Conservation (phyloP, 2,888 invertebrate genomes). For the Epirrita christyi region DNA sequence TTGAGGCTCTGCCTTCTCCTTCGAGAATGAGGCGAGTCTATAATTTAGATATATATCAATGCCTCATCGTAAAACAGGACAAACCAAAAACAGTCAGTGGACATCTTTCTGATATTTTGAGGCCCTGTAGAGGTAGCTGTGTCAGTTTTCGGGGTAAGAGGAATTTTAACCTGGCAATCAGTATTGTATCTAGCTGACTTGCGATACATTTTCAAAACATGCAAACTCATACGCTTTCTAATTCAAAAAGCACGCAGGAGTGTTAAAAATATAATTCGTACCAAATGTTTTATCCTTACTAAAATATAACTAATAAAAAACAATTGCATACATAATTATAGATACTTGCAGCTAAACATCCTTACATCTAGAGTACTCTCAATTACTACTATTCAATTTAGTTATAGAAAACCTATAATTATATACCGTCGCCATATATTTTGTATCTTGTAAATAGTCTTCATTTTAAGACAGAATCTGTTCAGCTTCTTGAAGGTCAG, state of each 20-base stretch:
- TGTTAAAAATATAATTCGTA: neutral
- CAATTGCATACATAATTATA: constrained; percentile 10
- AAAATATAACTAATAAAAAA: constrained; percentile 1
- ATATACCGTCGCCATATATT: neutral
- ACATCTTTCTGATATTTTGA: no score
- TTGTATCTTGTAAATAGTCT: neutral
- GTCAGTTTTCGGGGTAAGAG: no score
- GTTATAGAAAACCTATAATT: constrained; percentile 10
- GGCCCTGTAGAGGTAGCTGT: no score
- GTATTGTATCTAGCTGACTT: no score
- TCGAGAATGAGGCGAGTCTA: no score
- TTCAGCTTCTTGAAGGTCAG: constrained; percentile 33
- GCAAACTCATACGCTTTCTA: no score
- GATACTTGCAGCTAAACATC: constrained; percentile 1
- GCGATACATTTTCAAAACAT: no score
- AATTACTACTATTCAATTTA: constrained; percentile 5
- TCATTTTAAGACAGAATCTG: constrained; percentile 23
- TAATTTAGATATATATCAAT: no score
- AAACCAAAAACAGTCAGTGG: no score
- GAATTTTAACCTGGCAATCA: no score
- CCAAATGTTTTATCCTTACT: neutral
- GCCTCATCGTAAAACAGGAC: no score
- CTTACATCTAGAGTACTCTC: constrained; percentile 5
- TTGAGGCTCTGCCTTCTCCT: no score
- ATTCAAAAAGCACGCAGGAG: neutral